A percentile compares a stretch with the other conserved stretches of the same genome.
Evolutionary conservation across 2,113 vertebrate species (phyloP).

Genomic region (Condylura cristata): DNA sequence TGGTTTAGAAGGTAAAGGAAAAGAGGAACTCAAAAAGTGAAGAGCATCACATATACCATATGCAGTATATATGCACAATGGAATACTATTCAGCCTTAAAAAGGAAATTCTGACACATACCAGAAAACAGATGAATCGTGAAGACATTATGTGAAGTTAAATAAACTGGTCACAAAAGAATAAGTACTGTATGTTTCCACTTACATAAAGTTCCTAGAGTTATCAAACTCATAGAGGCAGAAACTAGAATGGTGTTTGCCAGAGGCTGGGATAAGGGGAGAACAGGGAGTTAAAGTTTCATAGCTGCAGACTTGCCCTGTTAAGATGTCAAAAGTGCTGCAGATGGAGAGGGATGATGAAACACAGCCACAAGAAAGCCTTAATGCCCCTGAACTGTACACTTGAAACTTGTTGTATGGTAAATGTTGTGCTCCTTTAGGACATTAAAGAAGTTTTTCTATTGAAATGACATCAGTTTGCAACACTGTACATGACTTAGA

Average conservation of each 20-base stretch:
- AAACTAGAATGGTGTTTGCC: neutral
- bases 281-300: neutral
- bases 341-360: neutral
- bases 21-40: neutral
- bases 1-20: neutral
- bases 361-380: neutral
- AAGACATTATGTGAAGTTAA: neutral
- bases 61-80: neutral
- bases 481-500: too few species aligned
- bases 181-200: neutral
- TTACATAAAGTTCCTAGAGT: neutral
- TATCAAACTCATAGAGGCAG: neutral
- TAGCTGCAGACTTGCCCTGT: neutral
- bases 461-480: too few species aligned
- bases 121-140: neutral
- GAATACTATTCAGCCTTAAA: neutral
- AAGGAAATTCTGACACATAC: neutral
- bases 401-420: neutral
- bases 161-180: neutral
- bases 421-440: neutral
- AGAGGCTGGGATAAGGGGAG: too few species aligned
- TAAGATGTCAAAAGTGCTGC: neutral
- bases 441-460: too few species aligned
- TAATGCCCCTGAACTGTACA: neutral
- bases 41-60: neutral